Conservation (phyloP, 2,797 vertebrate genomes). For the Crocodylus rhombifer region DNA sequence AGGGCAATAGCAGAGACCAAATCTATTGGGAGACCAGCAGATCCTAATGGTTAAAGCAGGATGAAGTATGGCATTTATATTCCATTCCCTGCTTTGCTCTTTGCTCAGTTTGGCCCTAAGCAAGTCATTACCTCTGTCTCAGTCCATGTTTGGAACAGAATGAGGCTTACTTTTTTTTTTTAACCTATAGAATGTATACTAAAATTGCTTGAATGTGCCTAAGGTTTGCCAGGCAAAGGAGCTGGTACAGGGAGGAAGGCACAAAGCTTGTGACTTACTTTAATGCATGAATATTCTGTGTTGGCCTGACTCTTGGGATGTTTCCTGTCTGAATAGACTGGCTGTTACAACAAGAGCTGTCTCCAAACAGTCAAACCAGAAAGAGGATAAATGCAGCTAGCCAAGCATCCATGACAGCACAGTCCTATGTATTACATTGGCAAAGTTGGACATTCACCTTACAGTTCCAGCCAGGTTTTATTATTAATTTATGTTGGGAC, state of each 20-base stretch:
- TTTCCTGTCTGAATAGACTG: slow-evolving; percentile 46
- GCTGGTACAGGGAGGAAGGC: neutral
- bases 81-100: neutral
- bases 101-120: neutral
- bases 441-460: neutral
- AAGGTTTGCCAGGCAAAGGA: neutral
- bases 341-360: slow-evolving; percentile 46
- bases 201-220: too few relatives aligned
- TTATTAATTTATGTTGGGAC: slow-evolving; percentile 9
- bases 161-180: neutral
- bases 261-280: neutral
- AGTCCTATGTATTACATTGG: neutral
- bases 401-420: slow-evolving; percentile 39
- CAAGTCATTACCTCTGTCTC: neutral
- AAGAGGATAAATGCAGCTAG: neutral
- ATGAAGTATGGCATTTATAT: rapidly evolving
- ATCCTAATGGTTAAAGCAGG: neutral
- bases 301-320: slow-evolving; percentile 53
- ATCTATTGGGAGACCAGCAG: neutral
- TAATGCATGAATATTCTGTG: neutral
- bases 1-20: neutral
- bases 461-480: neutral
- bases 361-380: neutral
- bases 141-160: neutral
- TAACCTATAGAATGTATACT: too few relatives aligned